Conservation (phyloP, 2,797 vertebrate species). For the Coilia nasus region DNA sequence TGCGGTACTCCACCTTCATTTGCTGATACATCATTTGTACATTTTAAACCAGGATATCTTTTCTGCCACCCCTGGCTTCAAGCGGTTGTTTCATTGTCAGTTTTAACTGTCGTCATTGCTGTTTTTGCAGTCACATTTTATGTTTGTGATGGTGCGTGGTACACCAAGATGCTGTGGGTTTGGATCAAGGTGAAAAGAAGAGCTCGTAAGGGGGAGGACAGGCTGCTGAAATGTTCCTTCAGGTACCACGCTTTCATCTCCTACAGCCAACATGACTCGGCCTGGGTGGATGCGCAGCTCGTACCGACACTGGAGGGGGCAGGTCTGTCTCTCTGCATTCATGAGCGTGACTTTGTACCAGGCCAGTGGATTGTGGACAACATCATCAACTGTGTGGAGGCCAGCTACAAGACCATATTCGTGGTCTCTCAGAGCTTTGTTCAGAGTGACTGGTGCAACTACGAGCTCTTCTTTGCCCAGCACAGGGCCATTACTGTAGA, state of each 20-base stretch:
- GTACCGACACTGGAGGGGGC: conserved; percentile 75
- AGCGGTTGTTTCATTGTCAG: conserved; percentile 58
- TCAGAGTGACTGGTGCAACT: conserved; percentile 90
- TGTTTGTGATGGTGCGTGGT: conserved; percentile 81
- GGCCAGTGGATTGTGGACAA: conserved; percentile 87
- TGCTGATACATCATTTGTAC: conserved; percentile 66
- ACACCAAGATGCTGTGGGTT: conserved; percentile 81
- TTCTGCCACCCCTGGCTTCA: conserved; percentile 55
- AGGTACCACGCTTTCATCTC: conserved; percentile 84
- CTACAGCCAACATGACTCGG: conserved; percentile 79
- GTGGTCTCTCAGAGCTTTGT: conserved; percentile 85
- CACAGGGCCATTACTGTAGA: conserved; percentile 79
- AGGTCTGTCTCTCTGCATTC: conserved; percentile 76
- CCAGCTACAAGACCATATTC: conserved; percentile 86
- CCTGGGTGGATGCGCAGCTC: conserved; percentile 79
- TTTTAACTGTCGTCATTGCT: conserved; percentile 59
- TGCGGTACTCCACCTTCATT: conserved; percentile 72
- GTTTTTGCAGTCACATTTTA: conserved; percentile 59
- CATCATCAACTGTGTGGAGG: conserved; percentile 85
- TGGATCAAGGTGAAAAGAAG: conserved; percentile 81
- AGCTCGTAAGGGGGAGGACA: conserved; percentile 47
- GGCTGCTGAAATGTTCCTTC: conserved; percentile 57
- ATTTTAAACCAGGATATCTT: conserved; percentile 64
- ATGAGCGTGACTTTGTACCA: conserved; percentile 83
- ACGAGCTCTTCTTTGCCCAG: conserved; percentile 89